Evolutionary conservation across 2,888 invertebrate species (phyloP).

Genomic region (Eupeodes latifasciatus): DNA sequence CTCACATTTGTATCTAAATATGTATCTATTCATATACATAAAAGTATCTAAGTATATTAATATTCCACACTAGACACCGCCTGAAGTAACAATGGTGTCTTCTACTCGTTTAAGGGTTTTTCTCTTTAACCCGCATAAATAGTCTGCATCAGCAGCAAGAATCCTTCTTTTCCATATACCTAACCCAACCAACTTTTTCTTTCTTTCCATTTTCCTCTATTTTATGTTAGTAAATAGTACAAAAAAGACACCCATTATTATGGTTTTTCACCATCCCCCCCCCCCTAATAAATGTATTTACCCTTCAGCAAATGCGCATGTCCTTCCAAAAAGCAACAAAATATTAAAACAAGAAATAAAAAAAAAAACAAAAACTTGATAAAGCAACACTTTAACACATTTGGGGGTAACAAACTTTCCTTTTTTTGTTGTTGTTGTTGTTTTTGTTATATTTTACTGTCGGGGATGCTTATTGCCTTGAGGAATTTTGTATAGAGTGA

Average conservation of each 20-base stretch:
- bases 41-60: neutral
- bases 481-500: conserved; percentile 8
- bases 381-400: conserved; percentile 52
- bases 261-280: conserved; percentile 8
- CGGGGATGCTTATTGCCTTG: conserved; percentile 26
- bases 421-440: conserved; percentile 30
- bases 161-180: neutral
- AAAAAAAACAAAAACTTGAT: conserved; percentile 16
- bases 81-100: conserved; percentile 37
- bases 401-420: conserved; percentile 66
- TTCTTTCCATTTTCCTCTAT: neutral
- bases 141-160: conserved; percentile 15
- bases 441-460: conserved; percentile 11
- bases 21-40: too few relatives aligned
- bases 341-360: neutral
- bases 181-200: neutral
- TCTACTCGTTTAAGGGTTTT: neutral
- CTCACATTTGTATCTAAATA: neutral
- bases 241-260: conserved; percentile 26
- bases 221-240: neutral
- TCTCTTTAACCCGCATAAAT: conserved; percentile 3
- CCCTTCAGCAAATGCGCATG: conserved; percentile 60
- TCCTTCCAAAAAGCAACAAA: neutral
- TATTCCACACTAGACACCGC: conserved; percentile 61
- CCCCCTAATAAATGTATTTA: conserved; percentile 49